A percentile compares a stretch with the other conserved stretches of the same genome.
phyloP scores from a whole-genome alignment of 1,140 invertebrate genomes.

The Yoshiicerus persimilis region DNA sequence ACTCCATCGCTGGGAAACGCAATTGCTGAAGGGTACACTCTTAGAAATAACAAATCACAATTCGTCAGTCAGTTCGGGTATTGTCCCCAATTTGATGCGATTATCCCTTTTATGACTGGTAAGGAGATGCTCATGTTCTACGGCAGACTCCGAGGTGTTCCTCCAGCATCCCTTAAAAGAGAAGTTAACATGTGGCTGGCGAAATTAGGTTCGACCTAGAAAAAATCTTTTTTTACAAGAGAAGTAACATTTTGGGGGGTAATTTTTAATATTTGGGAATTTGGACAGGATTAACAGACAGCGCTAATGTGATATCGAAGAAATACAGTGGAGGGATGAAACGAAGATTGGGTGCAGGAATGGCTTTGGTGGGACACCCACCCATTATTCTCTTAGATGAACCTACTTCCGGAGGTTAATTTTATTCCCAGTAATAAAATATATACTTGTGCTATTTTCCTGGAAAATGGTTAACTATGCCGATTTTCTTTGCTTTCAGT shows the following conservation, averaged over 20 bases:
- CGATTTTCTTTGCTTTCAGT: too few relatives aligned
- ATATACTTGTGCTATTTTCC: too few relatives aligned
- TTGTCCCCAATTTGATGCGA: conserved; percentile 62
- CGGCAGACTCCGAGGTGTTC: conserved; percentile 59
- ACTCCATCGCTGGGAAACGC: conserved; percentile 59
- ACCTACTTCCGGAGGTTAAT: conserved; percentile 59
- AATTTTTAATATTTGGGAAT: too few relatives aligned
- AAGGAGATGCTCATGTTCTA: conserved; percentile 62
- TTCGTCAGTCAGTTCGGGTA: conserved; percentile 54
- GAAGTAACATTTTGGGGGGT: too few relatives aligned
- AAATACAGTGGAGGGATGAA: conserved; percentile 62
- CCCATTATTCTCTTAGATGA: conserved; percentile 63
- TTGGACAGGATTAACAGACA: neutral
- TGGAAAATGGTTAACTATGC: too few relatives aligned
- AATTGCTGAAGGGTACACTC: conserved; percentile 55
- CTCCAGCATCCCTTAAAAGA: conserved; percentile 48
- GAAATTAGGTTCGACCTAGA: too few relatives aligned
- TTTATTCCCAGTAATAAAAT: too few relatives aligned
- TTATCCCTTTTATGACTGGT: conserved; percentile 62
- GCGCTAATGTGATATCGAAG: neutral
- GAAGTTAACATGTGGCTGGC: conserved; percentile 51
- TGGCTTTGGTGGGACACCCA: conserved; percentile 66
- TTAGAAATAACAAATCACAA: conserved; percentile 54
- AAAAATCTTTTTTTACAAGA: too few relatives aligned
- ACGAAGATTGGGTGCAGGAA: conserved; percentile 64